Evolutionary conservation across 2,888 invertebrate genomes (phyloP).

Genomic region (Gasteruption jaculator): DNA sequence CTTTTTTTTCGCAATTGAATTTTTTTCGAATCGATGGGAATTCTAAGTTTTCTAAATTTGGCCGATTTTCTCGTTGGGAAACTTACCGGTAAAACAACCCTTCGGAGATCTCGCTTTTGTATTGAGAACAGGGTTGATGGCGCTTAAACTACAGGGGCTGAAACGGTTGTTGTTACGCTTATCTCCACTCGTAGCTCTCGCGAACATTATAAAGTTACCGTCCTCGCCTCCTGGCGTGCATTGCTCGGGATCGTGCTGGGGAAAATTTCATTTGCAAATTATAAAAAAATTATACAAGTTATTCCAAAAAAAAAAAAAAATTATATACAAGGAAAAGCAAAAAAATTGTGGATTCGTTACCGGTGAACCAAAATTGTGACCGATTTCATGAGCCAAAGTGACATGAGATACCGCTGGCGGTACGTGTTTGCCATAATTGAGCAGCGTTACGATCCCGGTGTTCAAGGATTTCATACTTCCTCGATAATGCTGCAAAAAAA

Average conservation of each 20-base stretch:
- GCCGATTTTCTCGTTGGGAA: too few relatives aligned
- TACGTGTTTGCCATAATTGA: slow-evolving; percentile 97
- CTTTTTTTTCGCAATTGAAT: too few relatives aligned
- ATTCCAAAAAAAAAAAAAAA: slow-evolving; percentile 1
- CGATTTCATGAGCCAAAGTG: slow-evolving; percentile 98
- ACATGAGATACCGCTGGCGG: slow-evolving; percentile 98
- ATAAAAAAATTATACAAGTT: slow-evolving; percentile 10
- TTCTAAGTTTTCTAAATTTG: too few relatives aligned
- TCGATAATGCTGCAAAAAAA: slow-evolving; percentile 76
- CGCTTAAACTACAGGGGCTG: slow-evolving; percentile 81
- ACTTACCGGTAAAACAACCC: slow-evolving; percentile 86
- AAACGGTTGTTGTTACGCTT: slow-evolving; percentile 97
- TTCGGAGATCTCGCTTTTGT: slow-evolving; percentile 84
- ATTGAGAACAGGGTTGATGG: slow-evolving; percentile 88
- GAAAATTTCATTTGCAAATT: too few relatives aligned
- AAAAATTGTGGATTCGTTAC: too few relatives aligned
- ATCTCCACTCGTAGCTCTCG: slow-evolving; percentile 96
- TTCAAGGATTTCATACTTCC: slow-evolving; percentile 92
- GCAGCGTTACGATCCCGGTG: slow-evolving; percentile 94
- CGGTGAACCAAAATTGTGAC: slow-evolving; percentile 98
- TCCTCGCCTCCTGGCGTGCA: slow-evolving; percentile 93
- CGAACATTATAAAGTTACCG: slow-evolving; percentile 99
- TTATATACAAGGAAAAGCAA: slow-evolving; percentile 8
- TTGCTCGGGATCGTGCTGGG: slow-evolving; percentile 89
- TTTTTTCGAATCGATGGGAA: too few relatives aligned